Evolutionary conservation across 2,113 vertebrate species (phyloP).

Genomic region (Pygoscelis adeliae): DNA sequence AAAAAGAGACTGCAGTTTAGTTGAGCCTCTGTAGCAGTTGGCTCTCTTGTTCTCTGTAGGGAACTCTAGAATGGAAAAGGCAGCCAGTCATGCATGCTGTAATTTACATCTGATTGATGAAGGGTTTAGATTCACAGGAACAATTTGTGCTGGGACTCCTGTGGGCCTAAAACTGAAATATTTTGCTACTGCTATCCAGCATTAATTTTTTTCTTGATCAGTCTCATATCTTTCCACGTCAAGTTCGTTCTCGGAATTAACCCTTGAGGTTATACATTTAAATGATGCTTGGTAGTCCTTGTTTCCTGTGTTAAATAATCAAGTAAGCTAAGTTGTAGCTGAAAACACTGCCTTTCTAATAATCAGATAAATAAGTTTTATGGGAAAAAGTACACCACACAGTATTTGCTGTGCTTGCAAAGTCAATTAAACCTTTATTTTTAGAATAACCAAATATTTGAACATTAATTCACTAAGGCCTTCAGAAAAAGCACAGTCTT

Average conservation of each 20-base stretch:
- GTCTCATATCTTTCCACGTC: constrained; percentile 50
- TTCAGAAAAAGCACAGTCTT: background rate
- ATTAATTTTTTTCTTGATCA: constrained; percentile 75
- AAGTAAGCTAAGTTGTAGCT: constrained; percentile 10
- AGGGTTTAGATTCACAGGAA: constrained; percentile 78
- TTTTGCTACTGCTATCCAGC: constrained; percentile 59
- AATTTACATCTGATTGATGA: constrained; percentile 83
- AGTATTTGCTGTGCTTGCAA: background rate
- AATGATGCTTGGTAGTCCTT: background rate
- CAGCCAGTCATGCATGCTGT: constrained; percentile 73
- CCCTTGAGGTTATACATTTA: constrained; percentile 40
- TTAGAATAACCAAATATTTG: background rate
- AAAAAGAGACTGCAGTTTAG: constrained; percentile 37
- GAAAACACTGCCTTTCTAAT: background rate
- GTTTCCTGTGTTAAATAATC: background rate
- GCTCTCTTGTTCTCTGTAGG: constrained; percentile 65
- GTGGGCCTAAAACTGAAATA: constrained; percentile 69
- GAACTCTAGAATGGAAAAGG: constrained; percentile 68
- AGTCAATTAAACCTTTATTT: background rate
- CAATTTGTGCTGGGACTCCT: constrained; percentile 75
- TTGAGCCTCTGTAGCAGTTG: constrained; percentile 64
- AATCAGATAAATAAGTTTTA: background rate
- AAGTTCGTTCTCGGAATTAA: constrained; percentile 62
- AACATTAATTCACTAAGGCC: background rate
- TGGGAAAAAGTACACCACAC: background rate